Conservation (phyloP, 1,140 invertebrate species). For the Sinonovacula constricta region DNA sequence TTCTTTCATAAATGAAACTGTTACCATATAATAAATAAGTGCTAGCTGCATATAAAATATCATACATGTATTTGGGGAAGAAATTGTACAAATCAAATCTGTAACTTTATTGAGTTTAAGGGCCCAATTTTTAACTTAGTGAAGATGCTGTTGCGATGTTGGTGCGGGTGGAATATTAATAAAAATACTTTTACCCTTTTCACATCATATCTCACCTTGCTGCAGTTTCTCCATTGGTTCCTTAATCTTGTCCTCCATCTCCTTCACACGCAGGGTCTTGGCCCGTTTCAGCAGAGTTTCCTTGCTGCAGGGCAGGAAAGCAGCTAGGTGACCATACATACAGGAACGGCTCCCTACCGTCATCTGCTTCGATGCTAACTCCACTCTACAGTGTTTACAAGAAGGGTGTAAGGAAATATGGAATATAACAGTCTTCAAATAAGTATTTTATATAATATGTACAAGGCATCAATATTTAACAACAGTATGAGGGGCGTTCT, state of each 20-base stretch:
- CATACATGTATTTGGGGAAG: neutral
- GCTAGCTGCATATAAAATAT: neutral
- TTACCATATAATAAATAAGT: neutral
- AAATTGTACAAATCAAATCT: neutral
- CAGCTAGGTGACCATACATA: conserved; percentile 83
- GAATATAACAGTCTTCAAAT: too few relatives aligned
- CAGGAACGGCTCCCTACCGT: conserved; percentile 79
- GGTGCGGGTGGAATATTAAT: neutral
- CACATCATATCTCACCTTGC: conserved; percentile 69
- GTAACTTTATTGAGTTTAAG: neutral
- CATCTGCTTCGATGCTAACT: conserved; percentile 80
- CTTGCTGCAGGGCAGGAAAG: conserved; percentile 84
- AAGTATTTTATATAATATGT: too few relatives aligned
- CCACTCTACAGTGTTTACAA: conserved; percentile 82
- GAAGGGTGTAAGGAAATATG: too few relatives aligned
- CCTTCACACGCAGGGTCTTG: conserved; percentile 83
- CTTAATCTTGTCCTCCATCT: conserved; percentile 82
- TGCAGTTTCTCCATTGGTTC: conserved; percentile 79
- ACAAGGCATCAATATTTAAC: too few relatives aligned
- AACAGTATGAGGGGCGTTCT: too few relatives aligned
- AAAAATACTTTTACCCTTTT: neutral
- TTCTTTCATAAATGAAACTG: too few relatives aligned
- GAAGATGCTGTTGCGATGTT: neutral
- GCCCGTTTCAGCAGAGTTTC: conserved; percentile 84
- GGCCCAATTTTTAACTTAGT: neutral